Percentiles rank a stretch among this genome's conserved stretches.
phyloP scores from a whole-genome alignment of 1,140 invertebrate genomes.

The Agrypnia vestita region DNA sequence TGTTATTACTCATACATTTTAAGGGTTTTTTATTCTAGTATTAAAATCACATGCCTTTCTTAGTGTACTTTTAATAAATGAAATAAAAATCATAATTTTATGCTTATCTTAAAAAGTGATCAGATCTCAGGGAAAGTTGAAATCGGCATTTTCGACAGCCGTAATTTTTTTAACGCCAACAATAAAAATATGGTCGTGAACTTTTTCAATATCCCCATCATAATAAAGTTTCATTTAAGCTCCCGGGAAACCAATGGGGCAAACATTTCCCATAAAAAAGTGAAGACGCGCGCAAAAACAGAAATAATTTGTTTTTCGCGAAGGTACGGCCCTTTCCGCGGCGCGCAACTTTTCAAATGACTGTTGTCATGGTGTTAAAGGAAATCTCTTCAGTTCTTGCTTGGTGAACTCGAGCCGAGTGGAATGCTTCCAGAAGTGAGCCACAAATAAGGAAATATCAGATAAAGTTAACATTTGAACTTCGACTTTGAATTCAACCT shows the following conservation, averaged over 20 bases:
- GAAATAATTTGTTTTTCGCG: conserved; percentile 3
- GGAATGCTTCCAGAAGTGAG: not conserved
- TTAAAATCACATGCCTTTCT: no score
- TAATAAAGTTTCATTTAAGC: conserved; percentile 34
- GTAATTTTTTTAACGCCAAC: conserved; percentile 4
- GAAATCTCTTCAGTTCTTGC: conserved; percentile 13
- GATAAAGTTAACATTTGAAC: conserved; percentile 14
- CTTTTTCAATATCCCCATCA: conserved; percentile 31
- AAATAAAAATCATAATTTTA: no score
- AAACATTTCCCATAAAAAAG: conserved; percentile 29
- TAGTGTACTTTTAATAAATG: no score
- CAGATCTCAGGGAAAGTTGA: not conserved
- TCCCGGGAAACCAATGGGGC: not conserved
- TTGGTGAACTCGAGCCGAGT: not conserved
- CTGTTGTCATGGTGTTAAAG: not conserved
- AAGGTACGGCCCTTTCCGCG: not conserved
- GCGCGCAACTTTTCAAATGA: not conserved
- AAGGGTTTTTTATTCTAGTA: no score
- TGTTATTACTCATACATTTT: no score
- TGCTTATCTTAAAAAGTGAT: not conserved
- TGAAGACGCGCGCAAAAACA: not conserved
- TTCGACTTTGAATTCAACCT: not conserved
- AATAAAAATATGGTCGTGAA: conserved; percentile 22
- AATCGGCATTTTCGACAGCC: not conserved
- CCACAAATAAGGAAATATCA: conserved; percentile 13